Conservation (phyloP, 2,888 invertebrate genomes). For the Cantharis lateralis region DNA sequence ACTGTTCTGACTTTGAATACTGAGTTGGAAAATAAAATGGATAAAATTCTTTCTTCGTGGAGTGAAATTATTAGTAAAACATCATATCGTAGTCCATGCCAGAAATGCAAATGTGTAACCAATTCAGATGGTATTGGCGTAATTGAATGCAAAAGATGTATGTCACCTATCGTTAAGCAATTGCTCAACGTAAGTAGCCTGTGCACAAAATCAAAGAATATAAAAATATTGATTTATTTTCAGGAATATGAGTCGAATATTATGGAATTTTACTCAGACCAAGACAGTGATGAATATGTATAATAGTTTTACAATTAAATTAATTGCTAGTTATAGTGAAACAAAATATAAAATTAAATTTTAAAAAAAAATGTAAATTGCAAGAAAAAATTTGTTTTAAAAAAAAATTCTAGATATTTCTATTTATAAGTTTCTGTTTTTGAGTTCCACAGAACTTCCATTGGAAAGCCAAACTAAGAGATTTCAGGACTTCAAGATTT, state of each 20-base stretch:
- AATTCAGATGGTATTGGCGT: constrained; percentile 33
- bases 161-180: constrained; percentile 38
- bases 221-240: constrained; percentile 7
- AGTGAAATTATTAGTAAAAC: constrained; percentile 28
- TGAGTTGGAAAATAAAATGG: not conserved
- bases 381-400: not conserved
- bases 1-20: constrained; percentile 28
- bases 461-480: no score
- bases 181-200: constrained; percentile 36
- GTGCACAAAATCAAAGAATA: not conserved
- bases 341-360: not conserved
- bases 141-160: constrained; percentile 37
- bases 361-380: not conserved
- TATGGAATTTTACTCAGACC: constrained; percentile 14
- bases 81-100: constrained; percentile 35
- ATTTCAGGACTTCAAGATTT: no score
- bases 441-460: no score
- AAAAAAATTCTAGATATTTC: no score
- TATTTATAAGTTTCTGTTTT: no score
- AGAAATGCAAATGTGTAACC: constrained; percentile 36
- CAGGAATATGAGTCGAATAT: constrained; percentile 32
- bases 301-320: not conserved
- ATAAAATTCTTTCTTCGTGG: constrained; percentile 21
- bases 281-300: constrained; percentile 10
- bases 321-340: not conserved